These are phyloP conservation scores for Macrotrachela quadricornifera DNA, from an alignment of 1,140 invertebrate genomes.

Conservation along the genomic window DNA sequence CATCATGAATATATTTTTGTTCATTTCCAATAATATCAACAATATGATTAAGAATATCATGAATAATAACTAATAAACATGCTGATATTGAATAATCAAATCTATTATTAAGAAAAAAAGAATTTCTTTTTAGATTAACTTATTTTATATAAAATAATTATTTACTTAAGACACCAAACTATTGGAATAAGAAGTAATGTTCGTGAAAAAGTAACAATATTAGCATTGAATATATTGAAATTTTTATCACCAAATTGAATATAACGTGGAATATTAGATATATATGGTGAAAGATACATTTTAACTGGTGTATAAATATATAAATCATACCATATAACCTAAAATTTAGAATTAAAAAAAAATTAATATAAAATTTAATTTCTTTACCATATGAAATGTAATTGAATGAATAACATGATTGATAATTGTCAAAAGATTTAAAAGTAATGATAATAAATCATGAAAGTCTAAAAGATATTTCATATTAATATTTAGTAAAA, in stretches of 20 bases:
- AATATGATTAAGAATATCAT: conserved; percentile 19
- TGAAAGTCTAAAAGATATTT: too few relatives aligned
- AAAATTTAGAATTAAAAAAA: too few relatives aligned
- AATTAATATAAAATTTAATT: too few relatives aligned
- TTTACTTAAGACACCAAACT: conserved; percentile 16
- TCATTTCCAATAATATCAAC: conserved; percentile 20
- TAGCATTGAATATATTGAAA: conserved; percentile 15
- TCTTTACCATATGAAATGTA: too few relatives aligned
- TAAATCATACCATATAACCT: background rate
- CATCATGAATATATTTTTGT: conserved; percentile 15
- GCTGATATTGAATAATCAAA: conserved; percentile 13
- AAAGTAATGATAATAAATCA: too few relatives aligned
- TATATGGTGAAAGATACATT: background rate
- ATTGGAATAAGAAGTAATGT: conserved; percentile 17
- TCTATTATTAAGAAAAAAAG: conserved; percentile 13
- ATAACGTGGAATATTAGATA: background rate
- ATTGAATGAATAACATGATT: too few relatives aligned
- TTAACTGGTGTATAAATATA: conserved; percentile 6
- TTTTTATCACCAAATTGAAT: background rate
- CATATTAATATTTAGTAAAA: too few relatives aligned
- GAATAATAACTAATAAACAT: conserved; percentile 14
- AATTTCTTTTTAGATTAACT: background rate
- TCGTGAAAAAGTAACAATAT: conserved; percentile 16
- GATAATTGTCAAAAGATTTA: too few relatives aligned
- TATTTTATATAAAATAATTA: background rate